Evolutionary conservation across 2,113 vertebrate genomes (phyloP), one percentile per base, ranked within the genome.

Genomic region (Platanista minor): DNA sequence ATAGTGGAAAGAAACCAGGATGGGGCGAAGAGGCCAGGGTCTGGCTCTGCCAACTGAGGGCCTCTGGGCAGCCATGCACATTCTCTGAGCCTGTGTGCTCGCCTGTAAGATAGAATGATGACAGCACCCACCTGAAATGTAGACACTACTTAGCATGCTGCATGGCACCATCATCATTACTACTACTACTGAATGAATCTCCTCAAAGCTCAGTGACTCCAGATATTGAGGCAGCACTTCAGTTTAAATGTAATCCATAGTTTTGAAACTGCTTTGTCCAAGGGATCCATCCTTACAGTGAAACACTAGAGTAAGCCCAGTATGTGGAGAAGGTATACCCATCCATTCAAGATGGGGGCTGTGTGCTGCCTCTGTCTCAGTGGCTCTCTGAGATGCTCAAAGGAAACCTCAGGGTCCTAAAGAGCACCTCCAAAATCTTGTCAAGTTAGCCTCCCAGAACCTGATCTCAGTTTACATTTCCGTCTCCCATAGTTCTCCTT

Each of bases 71-170:
- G 27, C 8, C 3, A 15, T 1, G 15, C 18, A 29, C 41, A 0
- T n/a, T 11, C 13, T 29, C 0, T 41, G 52, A 75, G 27, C 29
- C 52, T 25, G 0, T 2, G 11, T 77, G 77, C 5, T 39, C 25
- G 0, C 8, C n/a, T n/a, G 2, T 72, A 2, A 33, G 11, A 10
- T 8, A 8, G 36, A 27, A 33, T 0, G 1, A 20, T 41, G 81
- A 67, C n/a, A 31, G 33, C n/a, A 20, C 13, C 10, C 23, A 39
- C 39, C 36, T 13, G 39, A 43, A 39, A 31, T 21, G 10, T 10
- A 43, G 21, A 41, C 8, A 9, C 52, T 21, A 5, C 57, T n/a
- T 39, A 75, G 84, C 52, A 0, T 69, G 66, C 29, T 27, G 43
- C 25, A 29, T 36, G 59, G 10, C 36, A 11, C 62, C 77, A 25